Evolutionary conservation across 1,140 invertebrate species (phyloP), one percentile per base, ranked within the genome.

Genomic region (Drosophila mojavensis): DNA sequence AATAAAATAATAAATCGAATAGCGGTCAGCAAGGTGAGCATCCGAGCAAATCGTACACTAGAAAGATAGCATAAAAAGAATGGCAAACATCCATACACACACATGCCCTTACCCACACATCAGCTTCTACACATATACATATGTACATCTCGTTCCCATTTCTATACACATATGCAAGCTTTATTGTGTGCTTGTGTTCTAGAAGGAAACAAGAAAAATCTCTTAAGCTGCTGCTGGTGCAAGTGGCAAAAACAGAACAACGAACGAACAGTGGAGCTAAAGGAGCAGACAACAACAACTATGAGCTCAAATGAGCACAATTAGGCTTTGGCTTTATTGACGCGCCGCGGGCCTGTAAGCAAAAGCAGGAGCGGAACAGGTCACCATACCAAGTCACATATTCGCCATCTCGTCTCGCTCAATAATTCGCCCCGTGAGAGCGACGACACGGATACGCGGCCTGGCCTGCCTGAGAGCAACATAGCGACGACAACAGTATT

Each of bases 1-100:
- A 88, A 88, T 88, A 88, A 83, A 83, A 88, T 86, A 86, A 88
- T 88, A 88, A 89, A 88, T 88, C 83, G 84, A 88, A 88, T 76
- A 85, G 75, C 75, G 79, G 77, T 73, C 83, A 82, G 82, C 78
- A 75, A 76, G 58, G 67, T 60, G 64, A 83, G 82, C 82, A 88
- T 88, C 79, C 82, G 76, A 85, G 70, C 82, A 85, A 85, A 62
- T 77, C 83, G 66, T 64, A 78, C 28, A 56, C 33, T 30, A 63
- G 66, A 78, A 84, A 88, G 83, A 85, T 82, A 71, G 45, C 64
- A 62, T 62, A 79, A 71, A 88, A 79, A 76, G 79, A 86, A 88
- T 82, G 65, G 55, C 83, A 67, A 82, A 73, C 55, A 64, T 11
- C 20, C 20, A 64, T 11, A 63, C 59, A 50, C 43, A 56, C 61